A percentile compares a stretch with the other conserved stretches of the same genome.
Conservation (phyloP, 2,113 vertebrate genomes). For the Scartelaos histophorus region DNA sequence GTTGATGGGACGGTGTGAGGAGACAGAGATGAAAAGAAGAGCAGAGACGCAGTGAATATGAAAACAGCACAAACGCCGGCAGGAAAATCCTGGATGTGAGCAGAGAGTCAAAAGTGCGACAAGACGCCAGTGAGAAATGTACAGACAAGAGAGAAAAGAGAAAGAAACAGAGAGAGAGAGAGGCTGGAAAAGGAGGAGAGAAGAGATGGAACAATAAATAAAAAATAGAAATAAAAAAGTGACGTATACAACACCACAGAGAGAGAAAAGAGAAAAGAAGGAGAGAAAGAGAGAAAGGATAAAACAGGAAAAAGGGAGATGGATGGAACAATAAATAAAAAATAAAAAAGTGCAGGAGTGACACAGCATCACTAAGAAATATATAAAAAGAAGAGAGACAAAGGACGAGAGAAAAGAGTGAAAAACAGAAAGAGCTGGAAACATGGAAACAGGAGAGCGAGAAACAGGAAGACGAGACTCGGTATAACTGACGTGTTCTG, state of each 20-base stretch:
- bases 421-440: not conserved
- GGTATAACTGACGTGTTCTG: not conserved
- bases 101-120: constrained; percentile 28
- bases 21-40: constrained; percentile 42
- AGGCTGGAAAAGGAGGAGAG: not conserved
- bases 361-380: not conserved
- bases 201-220: not conserved
- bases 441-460: not conserved
- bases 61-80: constrained; percentile 37
- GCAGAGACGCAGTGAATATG: constrained; percentile 44
- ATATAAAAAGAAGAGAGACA: too few species aligned
- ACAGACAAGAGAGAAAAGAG: constrained; percentile 13
- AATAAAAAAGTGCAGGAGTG: not conserved
- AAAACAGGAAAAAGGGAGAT: not conserved
- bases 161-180: not conserved
- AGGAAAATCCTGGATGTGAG: constrained; percentile 53
- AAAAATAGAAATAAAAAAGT: too few species aligned
- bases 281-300: not conserved
- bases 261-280: not conserved
- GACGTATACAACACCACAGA: not conserved
- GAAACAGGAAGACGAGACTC: not conserved
- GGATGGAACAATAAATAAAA: too few species aligned
- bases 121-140: constrained; percentile 39
- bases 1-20: constrained; percentile 30
- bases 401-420: not conserved